A percentile compares a stretch with the other conserved stretches of the same genome.
phyloP scores from a whole-genome alignment of 2,113 vertebrate species.

The Alethe diademata region DNA sequence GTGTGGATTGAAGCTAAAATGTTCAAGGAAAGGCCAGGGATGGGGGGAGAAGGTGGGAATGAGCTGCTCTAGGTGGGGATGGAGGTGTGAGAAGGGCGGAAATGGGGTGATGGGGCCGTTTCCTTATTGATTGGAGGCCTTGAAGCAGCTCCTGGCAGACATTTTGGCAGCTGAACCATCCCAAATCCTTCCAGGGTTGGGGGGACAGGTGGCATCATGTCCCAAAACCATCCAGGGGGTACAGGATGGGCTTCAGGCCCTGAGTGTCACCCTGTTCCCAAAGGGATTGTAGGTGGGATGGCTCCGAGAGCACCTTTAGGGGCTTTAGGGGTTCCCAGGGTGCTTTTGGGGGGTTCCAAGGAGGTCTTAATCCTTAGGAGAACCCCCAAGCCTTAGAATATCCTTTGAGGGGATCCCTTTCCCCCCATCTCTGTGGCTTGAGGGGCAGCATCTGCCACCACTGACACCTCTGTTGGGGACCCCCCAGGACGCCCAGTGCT shows the following conservation, averaged over 20 bases:
- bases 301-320: rapidly evolving
- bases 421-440: background rate
- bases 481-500: too few species aligned
- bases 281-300: rapidly evolving
- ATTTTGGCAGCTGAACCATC: background rate
- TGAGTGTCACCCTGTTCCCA: rapidly evolving
- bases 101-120: background rate
- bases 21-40: background rate
- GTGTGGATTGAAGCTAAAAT: background rate
- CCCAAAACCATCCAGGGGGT: background rate
- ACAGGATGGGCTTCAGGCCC: background rate
- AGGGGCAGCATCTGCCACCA: background rate
- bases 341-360: background rate
- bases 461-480: background rate
- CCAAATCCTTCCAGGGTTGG: background rate
- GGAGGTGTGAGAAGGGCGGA: background rate
- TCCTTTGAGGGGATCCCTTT: background rate
- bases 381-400: background rate
- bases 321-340: background rate
- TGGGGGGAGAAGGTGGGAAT: background rate
- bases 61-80: rapidly evolving
- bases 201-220: rapidly evolving
- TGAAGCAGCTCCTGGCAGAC: background rate
- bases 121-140: rapidly evolving
- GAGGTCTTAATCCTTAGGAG: background rate